Evolutionary conservation across 2,797 vertebrate genomes (phyloP).

Genomic region (Anniella stebbinsi): DNA sequence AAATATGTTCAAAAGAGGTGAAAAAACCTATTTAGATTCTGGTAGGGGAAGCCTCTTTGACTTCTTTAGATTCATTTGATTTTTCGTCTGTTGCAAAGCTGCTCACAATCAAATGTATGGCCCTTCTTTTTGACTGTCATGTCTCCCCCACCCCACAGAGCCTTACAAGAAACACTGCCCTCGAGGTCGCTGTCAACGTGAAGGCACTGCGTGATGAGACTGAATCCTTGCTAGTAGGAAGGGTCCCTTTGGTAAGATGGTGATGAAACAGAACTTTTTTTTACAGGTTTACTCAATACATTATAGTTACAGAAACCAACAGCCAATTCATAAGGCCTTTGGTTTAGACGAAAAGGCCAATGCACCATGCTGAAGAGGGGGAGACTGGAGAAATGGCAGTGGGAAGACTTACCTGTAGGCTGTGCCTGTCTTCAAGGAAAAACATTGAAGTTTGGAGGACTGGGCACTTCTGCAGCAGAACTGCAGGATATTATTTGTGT

Average conservation of each 20-base stretch:
- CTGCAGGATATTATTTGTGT: not conserved
- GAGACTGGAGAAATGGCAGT: no score
- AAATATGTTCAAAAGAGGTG: not conserved
- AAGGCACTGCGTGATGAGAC: constrained; percentile 97
- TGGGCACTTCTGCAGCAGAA: not conserved
- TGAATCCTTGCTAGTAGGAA: constrained; percentile 91
- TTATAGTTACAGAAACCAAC: not conserved
- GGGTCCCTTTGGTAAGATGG: constrained; percentile 91
- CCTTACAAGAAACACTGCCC: constrained; percentile 94
- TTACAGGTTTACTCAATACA: not conserved
- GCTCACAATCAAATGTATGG: constrained; percentile 34
- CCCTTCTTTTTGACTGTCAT: constrained; percentile 38
- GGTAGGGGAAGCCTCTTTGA: not conserved
- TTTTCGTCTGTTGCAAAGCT: not conserved
- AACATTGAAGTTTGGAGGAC: not conserved
- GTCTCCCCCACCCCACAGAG: constrained; percentile 79
- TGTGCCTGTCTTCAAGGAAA: not conserved
- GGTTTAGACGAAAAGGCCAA: not conserved
- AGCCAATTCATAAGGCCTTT: not conserved
- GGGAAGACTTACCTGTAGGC: no score
- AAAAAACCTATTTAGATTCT: not conserved
- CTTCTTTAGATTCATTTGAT: constrained; percentile 33
- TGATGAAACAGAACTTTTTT: not conserved
- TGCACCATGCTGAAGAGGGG: no score
- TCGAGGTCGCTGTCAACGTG: constrained; percentile 94